These are phyloP conservation scores for Chymomyza costata DNA, from an alignment of 1,140 invertebrate species.

Conservation along the genomic window DNA sequence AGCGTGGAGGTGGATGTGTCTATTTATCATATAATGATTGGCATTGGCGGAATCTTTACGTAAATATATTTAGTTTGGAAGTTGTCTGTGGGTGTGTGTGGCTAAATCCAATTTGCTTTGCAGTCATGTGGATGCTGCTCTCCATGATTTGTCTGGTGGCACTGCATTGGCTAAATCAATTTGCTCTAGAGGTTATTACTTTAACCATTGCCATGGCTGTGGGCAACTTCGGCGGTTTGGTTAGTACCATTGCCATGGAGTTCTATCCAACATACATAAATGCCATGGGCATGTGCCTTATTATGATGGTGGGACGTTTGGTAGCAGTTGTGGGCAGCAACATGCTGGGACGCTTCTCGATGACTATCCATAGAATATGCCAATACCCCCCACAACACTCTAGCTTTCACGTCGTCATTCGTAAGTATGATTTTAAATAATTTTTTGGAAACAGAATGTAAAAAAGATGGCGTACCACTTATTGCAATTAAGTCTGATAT, in stretches of 20 bases:
- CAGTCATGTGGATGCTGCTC: slow-evolving; percentile 56
- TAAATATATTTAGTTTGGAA: too few relatives aligned
- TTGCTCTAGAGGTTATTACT: slow-evolving; percentile 42
- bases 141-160: slow-evolving; percentile 31
- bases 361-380: too few relatives aligned
- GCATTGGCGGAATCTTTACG: slow-evolving; percentile 55
- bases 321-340: slow-evolving; percentile 74
- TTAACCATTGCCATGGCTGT: slow-evolving; percentile 62
- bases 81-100: background rate
- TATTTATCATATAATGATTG: slow-evolving; percentile 55
- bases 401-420: too few relatives aligned
- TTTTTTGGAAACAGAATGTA: too few relatives aligned
- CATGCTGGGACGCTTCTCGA: slow-evolving; percentile 63
- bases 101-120: background rate
- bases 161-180: slow-evolving; percentile 47
- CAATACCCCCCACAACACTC: too few relatives aligned
- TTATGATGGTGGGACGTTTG: slow-evolving; percentile 75
- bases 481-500: too few relatives aligned
- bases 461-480: too few relatives aligned
- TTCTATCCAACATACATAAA: slow-evolving; percentile 75
- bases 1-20: slow-evolving; percentile 26
- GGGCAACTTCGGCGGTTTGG: slow-evolving; percentile 71
- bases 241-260: slow-evolving; percentile 74
- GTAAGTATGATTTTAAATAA: too few relatives aligned
- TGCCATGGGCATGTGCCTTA: slow-evolving; percentile 76